phyloP scores from a whole-genome alignment of 2,113 vertebrate species.

The Prionailurus bengalensis region DNA sequence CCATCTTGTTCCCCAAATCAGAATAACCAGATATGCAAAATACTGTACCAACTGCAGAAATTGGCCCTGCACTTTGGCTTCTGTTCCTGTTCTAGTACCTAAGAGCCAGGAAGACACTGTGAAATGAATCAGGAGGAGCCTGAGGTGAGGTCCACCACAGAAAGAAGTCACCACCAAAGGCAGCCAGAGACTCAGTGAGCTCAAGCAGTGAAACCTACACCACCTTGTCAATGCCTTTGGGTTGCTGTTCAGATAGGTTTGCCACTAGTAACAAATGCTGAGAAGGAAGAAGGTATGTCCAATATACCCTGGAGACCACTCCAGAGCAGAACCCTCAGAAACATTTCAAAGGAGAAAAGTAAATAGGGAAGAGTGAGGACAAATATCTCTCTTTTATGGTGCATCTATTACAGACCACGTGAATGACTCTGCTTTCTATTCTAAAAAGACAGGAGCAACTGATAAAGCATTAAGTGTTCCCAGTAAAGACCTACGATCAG shows the following conservation, averaged over 20 bases:
- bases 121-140: neutral
- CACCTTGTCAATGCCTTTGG: neutral
- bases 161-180: neutral
- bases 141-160: neutral
- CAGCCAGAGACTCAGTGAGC: neutral
- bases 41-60: neutral
- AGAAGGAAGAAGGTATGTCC: conserved; percentile 40
- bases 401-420: neutral
- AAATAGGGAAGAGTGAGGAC: neutral
- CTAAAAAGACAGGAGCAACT: conserved; percentile 21
- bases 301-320: neutral
- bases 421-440: neutral
- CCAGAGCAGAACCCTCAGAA: conserved; percentile 28
- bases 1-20: neutral
- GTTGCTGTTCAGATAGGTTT: conserved; percentile 9
- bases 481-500: neutral
- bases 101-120: neutral
- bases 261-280: neutral
- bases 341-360: conserved; percentile 44
- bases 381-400: neutral
- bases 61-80: neutral
- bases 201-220: neutral
- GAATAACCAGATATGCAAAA: conserved; percentile 1
- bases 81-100: neutral
- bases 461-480: neutral